Conservation (phyloP, 2,797 vertebrate genomes). For the Clarias fuscus region DNA sequence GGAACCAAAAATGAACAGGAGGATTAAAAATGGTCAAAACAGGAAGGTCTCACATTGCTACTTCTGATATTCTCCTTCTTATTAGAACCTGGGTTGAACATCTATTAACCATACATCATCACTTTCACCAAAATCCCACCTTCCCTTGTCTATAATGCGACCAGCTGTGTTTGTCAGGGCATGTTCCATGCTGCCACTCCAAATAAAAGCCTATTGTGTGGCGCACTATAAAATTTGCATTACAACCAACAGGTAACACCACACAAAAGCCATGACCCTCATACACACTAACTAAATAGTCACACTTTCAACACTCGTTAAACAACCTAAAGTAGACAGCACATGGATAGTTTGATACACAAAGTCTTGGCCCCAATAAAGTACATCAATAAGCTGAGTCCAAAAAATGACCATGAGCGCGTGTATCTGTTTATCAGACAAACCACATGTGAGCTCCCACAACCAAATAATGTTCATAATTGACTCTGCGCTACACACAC, state of each 20-base stretch:
- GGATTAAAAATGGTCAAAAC: neutral
- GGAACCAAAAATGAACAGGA: neutral
- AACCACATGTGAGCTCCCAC: conserved; percentile 6
- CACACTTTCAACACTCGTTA: neutral
- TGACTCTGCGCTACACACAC: neutral
- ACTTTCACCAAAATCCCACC: neutral
- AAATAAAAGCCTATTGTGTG: neutral
- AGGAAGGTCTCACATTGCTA: neutral
- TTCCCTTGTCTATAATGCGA: neutral
- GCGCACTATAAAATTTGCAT: neutral
- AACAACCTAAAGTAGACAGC: neutral
- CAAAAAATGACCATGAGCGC: neutral
- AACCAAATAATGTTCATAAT: neutral
- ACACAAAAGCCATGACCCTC: neutral
- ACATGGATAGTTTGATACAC: neutral
- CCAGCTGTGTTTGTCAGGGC: neutral
- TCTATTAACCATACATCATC: neutral
- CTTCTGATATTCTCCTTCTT: neutral
- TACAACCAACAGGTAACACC: neutral
- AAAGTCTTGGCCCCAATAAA: neutral
- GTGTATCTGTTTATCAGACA: neutral
- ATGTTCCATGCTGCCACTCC: neutral
- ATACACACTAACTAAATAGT: neutral
- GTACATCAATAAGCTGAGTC: neutral
- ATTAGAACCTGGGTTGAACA: neutral